Evolutionary conservation across 2,888 invertebrate species (phyloP).

Genomic region (Ophioninae sp.): DNA sequence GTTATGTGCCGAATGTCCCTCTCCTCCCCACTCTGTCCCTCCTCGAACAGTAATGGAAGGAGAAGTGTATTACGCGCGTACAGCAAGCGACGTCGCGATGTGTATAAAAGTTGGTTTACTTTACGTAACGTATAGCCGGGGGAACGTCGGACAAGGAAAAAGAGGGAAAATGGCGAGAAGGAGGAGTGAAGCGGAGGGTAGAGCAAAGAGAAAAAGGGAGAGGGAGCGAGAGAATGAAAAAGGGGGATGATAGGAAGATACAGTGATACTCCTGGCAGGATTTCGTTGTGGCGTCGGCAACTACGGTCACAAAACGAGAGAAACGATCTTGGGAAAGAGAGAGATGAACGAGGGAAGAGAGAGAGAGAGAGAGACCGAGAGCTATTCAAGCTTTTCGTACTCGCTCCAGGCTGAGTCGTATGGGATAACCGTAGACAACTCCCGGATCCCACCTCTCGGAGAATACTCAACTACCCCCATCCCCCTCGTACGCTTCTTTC

Average conservation of each 20-base stretch:
- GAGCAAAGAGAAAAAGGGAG: slow-evolving; percentile 18
- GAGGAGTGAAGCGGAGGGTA: slow-evolving; percentile 18
- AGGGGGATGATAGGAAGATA: slow-evolving; percentile 10
- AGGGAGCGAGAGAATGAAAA: background rate
- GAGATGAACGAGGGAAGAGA: slow-evolving; percentile 16
- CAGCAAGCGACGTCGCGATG: slow-evolving; percentile 70
- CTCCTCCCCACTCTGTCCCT: slow-evolving; percentile 14
- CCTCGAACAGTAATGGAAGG: slow-evolving; percentile 31
- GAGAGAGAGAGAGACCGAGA: slow-evolving; percentile 6
- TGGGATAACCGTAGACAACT: slow-evolving; percentile 52
- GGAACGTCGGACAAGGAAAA: slow-evolving; percentile 52
- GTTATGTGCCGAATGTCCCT: slow-evolving; percentile 68
- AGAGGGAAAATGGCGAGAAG: slow-evolving; percentile 43
- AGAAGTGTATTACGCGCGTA: slow-evolving; percentile 72
- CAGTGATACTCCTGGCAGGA: slow-evolving; percentile 17
- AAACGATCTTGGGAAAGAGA: slow-evolving; percentile 13
- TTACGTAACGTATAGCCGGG: slow-evolving; percentile 70
- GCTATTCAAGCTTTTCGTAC: slow-evolving; percentile 55
- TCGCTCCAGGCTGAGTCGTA: slow-evolving; percentile 55
- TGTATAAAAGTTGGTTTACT: slow-evolving; percentile 78
- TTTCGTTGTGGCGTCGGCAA: slow-evolving; percentile 42
- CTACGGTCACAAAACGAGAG: slow-evolving; percentile 35
- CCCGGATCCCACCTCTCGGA: slow-evolving; percentile 27
- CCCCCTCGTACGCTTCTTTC: slow-evolving; percentile 3
- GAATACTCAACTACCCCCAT: slow-evolving; percentile 43